Conservation (phyloP, 2,888 invertebrate species). For the Unio pictorum region DNA sequence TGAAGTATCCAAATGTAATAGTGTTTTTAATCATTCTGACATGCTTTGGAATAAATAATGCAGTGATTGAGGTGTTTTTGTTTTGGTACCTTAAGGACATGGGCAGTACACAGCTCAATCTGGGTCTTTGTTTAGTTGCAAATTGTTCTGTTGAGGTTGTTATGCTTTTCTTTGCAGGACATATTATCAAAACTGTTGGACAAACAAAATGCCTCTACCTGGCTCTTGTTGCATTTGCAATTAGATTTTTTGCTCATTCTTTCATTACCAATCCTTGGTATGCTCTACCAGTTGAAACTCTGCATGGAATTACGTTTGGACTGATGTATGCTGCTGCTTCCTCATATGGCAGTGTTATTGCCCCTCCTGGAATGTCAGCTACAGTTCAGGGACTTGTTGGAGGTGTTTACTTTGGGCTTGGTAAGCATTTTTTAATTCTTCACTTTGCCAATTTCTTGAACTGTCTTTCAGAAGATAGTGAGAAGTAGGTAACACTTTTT, state of each 20-base stretch:
- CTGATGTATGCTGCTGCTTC: conserved; percentile 93
- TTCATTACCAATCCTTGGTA: conserved; percentile 86
- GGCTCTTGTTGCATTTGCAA: conserved; percentile 84
- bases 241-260: conserved; percentile 87
- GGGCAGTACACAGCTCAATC: conserved; percentile 49
- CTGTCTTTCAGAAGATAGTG: not conserved
- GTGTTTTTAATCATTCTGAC: conserved; percentile 87
- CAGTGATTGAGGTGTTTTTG: conserved; percentile 90
- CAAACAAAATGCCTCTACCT: conserved; percentile 88
- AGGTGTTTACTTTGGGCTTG: conserved; percentile 91
- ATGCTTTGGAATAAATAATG: conserved; percentile 88
- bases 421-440: conserved; percentile 71
- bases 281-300: conserved; percentile 86
- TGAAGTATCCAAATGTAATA: conserved; percentile 85
- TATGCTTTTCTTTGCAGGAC: conserved; percentile 83
- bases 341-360: conserved; percentile 87
- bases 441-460: not conserved
- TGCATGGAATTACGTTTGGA: conserved; percentile 91
- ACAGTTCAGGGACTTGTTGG: conserved; percentile 90
- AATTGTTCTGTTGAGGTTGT: conserved; percentile 58
- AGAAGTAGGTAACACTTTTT: not conserved
- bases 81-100: conserved; percentile 82
- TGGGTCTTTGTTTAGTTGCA: conserved; percentile 60
- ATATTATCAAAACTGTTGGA: conserved; percentile 82
- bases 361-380: conserved; percentile 86